A percentile compares a stretch with the other conserved stretches of the same genome.
These are phyloP conservation scores for Epinephelus fuscoguttatus DNA, from an alignment of 2,113 vertebrate genomes.

Conservation along the genomic window DNA sequence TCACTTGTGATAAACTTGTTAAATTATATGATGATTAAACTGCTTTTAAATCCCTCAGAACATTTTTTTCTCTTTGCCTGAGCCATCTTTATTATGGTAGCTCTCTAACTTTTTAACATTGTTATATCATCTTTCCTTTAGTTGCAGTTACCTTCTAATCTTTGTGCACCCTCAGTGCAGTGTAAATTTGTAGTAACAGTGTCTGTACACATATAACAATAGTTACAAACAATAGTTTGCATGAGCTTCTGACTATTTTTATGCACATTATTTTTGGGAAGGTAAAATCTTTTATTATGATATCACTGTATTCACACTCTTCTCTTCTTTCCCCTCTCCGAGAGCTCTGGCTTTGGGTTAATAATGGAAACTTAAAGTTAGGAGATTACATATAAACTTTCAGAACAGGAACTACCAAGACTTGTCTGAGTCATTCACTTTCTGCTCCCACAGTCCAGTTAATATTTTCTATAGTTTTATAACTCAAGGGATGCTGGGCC, in stretches of 20 bases:
- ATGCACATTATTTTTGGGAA: slow-evolving; percentile 18
- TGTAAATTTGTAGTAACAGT: slow-evolving; percentile 12
- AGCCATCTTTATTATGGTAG: slow-evolving; percentile 2
- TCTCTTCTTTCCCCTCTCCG: neutral
- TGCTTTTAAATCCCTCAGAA: slow-evolving; percentile 14
- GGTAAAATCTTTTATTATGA: neutral
- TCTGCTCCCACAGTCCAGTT: neutral
- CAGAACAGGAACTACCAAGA: neutral
- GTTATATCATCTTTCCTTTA: slow-evolving; percentile 43
- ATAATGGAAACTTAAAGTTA: slow-evolving; percentile 16
- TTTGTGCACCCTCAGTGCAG: neutral
- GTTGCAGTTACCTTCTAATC: slow-evolving; percentile 44
- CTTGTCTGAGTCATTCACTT: neutral
- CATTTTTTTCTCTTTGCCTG: slow-evolving; percentile 24
- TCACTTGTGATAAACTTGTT: slow-evolving; percentile 16
- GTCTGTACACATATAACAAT: slow-evolving; percentile 1
- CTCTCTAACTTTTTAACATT: slow-evolving; percentile 3
- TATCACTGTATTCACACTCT: neutral
- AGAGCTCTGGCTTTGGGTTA: slow-evolving; percentile 5
- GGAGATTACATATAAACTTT: neutral
- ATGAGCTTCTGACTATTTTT: slow-evolving; percentile 15
- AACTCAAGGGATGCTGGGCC: neutral
- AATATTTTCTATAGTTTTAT: neutral
- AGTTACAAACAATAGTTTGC: neutral
- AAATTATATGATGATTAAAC: slow-evolving; percentile 25